Percentiles rank a stretch among this genome's conserved stretches.
These are phyloP conservation scores for Poecilus cupreus DNA, from an alignment of 2,888 invertebrate genomes.

Conservation along the genomic window DNA sequence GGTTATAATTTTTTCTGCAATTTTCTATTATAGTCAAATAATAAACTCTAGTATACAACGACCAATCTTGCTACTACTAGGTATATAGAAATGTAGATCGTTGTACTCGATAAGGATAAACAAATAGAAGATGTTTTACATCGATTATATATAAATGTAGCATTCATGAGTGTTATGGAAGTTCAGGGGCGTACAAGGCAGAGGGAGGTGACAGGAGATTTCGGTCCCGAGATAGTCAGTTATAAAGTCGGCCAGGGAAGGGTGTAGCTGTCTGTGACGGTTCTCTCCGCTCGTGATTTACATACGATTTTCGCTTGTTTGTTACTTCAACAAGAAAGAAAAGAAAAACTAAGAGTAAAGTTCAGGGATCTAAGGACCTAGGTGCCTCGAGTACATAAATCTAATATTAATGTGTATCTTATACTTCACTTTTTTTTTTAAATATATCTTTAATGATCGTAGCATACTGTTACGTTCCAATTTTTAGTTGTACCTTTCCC, in stretches of 20 bases:
- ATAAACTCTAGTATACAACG: too few species aligned
- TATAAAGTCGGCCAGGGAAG: neutral
- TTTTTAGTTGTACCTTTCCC: too few species aligned
- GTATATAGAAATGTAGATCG: too few species aligned
- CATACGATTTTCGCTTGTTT: slow-evolving; percentile 24
- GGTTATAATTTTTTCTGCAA: too few species aligned
- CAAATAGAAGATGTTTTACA: neutral
- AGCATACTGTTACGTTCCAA: too few species aligned
- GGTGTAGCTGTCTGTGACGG: neutral
- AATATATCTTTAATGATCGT: too few species aligned
- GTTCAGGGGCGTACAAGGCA: neutral
- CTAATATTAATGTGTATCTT: slow-evolving; percentile 2
- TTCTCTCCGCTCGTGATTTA: slow-evolving; percentile 8
- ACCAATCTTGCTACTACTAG: too few species aligned
- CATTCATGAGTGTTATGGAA: neutral
- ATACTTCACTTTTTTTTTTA: too few species aligned
- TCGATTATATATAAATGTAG: slow-evolving; percentile 3
- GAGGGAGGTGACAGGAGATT: neutral
- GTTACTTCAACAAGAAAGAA: slow-evolving; percentile 15
- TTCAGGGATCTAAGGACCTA: neutral
- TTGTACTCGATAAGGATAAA: neutral
- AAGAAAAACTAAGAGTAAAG: neutral
- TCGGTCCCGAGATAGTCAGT: neutral
- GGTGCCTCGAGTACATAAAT: neutral
- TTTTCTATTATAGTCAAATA: too few species aligned